Evolutionary conservation across 2,797 vertebrate species (phyloP).

Genomic region (Pteropus rufus): DNA sequence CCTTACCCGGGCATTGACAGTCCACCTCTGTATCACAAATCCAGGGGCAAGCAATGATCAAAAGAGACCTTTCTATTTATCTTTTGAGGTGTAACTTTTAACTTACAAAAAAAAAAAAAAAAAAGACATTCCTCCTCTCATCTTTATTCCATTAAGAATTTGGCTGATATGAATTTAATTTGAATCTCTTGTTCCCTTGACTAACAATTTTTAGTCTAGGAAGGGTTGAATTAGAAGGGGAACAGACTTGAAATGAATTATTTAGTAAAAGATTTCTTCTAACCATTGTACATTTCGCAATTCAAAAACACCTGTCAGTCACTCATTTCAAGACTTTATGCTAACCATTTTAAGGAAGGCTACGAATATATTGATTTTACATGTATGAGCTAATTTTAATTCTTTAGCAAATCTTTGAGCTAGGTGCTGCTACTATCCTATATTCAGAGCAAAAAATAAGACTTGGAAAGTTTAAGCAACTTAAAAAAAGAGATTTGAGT

Average conservation of each 20-base stretch:
- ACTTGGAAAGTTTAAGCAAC: background rate
- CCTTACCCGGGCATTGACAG: rapidly evolving
- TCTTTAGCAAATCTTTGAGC: background rate
- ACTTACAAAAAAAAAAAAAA: background rate
- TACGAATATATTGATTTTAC: background rate
- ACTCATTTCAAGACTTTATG: background rate
- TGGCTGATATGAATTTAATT: background rate
- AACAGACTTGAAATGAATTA: background rate
- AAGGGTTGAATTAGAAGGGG: background rate
- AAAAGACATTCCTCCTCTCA: background rate
- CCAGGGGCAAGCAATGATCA: background rate
- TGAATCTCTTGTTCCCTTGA: background rate
- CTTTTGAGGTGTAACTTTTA: background rate
- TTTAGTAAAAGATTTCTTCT: background rate
- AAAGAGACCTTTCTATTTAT: background rate
- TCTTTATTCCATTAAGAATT: background rate
- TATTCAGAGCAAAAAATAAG: background rate
- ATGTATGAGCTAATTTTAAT: background rate
- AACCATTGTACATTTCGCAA: background rate
- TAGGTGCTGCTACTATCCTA: background rate
- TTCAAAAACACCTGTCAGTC: background rate
- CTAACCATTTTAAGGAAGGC: background rate
- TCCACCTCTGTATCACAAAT: no score
- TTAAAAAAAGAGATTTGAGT: background rate
- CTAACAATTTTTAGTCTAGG: background rate